Conservation (phyloP, 1,140 invertebrate genomes). For the Lepidurus packardi region DNA sequence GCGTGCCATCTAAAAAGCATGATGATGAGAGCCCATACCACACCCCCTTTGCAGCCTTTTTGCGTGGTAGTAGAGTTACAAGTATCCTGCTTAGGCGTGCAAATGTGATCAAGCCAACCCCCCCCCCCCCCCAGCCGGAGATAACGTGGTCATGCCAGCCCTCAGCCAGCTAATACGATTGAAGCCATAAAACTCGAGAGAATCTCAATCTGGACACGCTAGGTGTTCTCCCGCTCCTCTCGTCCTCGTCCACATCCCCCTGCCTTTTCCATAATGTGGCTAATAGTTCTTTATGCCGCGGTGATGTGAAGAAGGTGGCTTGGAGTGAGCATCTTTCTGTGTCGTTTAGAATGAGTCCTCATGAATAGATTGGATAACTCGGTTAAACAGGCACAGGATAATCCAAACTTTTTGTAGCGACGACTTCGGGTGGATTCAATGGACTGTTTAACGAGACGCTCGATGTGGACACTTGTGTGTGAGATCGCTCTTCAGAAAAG, state of each 20-base stretch:
- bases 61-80: not conserved
- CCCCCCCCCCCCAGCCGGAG: not conserved
- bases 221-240: not conserved
- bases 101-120: not conserved
- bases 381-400: not conserved
- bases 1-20: not conserved
- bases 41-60: not conserved
- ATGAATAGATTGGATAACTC: not conserved
- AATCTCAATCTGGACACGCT: conserved; percentile 16
- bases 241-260: not conserved
- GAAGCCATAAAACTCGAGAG: conserved; percentile 18
- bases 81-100: conserved; percentile 20
- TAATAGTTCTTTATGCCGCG: not conserved
- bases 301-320: not conserved
- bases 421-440: not conserved
- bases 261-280: not conserved
- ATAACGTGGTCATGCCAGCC: conserved; percentile 11
- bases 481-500: not conserved
- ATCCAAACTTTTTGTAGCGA: no score
- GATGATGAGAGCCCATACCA: not conserved
- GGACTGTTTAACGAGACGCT: not conserved
- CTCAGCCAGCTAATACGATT: conserved; percentile 18
- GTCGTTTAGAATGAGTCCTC: not conserved
- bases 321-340: not conserved
- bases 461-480: not conserved